phyloP scores from a whole-genome alignment of 1,140 invertebrate species.

The Drosophila bipectinata region DNA sequence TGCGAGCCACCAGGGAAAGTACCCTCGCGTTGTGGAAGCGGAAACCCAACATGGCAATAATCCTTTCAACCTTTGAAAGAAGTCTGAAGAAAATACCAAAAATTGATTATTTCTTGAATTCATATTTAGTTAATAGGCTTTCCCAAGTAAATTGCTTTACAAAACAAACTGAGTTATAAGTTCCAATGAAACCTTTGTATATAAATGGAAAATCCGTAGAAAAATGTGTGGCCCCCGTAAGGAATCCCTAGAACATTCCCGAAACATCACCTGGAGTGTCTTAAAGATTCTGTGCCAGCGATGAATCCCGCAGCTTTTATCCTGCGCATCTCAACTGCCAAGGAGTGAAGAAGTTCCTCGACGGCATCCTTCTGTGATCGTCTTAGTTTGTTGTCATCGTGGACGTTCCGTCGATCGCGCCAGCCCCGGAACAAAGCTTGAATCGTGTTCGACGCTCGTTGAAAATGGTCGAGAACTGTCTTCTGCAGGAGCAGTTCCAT shows the following conservation, averaged over 20 bases:
- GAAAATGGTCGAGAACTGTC: constrained; percentile 13
- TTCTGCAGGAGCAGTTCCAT: constrained; percentile 45
- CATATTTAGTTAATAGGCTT: not conserved
- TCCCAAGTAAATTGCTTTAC: not conserved
- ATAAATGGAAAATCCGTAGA: not conserved
- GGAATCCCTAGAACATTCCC: not conserved
- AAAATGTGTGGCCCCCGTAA: not conserved
- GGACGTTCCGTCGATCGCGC: constrained; percentile 38
- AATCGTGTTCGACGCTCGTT: constrained; percentile 42
- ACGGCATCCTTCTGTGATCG: constrained; percentile 45
- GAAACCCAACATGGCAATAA: constrained; percentile 39
- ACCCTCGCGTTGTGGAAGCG: constrained; percentile 48
- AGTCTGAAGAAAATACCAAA: constrained; percentile 18
- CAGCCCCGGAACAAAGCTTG: constrained; percentile 61
- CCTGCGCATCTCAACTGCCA: constrained; percentile 51
- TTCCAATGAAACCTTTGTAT: not conserved
- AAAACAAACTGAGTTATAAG: not conserved
- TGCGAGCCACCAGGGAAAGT: not conserved
- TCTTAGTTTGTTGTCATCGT: constrained; percentile 44
- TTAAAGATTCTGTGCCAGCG: constrained; percentile 56
- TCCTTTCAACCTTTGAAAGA: constrained; percentile 40
- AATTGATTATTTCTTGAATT: no score
- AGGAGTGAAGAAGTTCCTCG: constrained; percentile 57
- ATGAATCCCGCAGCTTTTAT: constrained; percentile 43
- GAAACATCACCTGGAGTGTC: constrained; percentile 17